Percentiles rank a stretch among this genome's conserved stretches.
Conservation (phyloP, 1,140 invertebrate genomes). For the Chionoecetes opilio region DNA sequence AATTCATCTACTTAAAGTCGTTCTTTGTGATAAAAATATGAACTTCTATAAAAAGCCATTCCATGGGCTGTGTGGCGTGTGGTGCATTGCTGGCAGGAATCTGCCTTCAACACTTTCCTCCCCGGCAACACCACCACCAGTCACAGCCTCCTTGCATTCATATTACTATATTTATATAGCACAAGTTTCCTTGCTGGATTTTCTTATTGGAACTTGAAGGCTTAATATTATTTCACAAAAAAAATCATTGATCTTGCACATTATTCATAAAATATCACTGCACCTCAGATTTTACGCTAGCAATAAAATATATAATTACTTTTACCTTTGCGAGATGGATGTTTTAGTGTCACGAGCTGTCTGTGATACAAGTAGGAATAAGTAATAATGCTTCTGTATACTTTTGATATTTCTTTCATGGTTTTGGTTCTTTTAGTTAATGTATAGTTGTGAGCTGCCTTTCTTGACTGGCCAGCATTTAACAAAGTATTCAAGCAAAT, state of each 20-base stretch:
- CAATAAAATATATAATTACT: constrained; percentile 43
- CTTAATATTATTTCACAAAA: neutral
- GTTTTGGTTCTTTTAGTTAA: neutral
- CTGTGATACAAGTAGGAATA: constrained; percentile 69
- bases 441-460: neutral
- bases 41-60: neutral
- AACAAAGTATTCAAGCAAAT: neutral
- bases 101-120: neutral
- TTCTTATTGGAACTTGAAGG: neutral
- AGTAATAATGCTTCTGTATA: constrained; percentile 31
- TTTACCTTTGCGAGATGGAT: constrained; percentile 38
- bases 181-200: neutral
- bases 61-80: neutral
- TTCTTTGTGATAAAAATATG: constrained; percentile 2
- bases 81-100: neutral
- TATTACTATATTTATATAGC: neutral
- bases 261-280: neutral
- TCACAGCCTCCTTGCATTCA: neutral
- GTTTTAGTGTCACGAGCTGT: constrained; percentile 59
- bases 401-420: neutral
- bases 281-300: constrained; percentile 10
- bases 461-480: neutral
- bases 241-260: neutral
- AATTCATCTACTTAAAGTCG: constrained; percentile 7
- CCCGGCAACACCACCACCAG: neutral